A percentile compares a stretch with the other conserved stretches of the same genome.
Conservation (phyloP, 1,140 invertebrate species). For the Panulirus ornatus region DNA sequence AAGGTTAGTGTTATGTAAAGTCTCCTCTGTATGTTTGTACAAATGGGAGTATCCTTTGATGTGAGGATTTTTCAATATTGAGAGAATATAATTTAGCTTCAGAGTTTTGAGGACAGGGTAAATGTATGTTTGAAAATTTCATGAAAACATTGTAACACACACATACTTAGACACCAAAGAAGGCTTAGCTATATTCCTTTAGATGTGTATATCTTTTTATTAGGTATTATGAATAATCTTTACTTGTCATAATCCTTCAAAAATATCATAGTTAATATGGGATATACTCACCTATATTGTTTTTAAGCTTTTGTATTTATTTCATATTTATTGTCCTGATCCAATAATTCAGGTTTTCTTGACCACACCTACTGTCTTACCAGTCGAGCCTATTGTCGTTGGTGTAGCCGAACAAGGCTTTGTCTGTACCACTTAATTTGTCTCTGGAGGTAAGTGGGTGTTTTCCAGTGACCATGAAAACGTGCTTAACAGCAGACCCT, state of each 20-base stretch:
- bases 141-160: not conserved
- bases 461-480: constrained; percentile 61
- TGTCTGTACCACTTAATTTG: constrained; percentile 65
- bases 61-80: no score
- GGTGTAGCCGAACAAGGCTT: constrained; percentile 69
- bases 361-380: constrained; percentile 68
- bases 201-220: not conserved
- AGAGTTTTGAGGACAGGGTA: not conserved
- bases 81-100: not conserved
- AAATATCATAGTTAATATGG: constrained; percentile 24
- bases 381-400: constrained; percentile 71
- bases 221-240: not conserved
- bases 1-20: constrained; percentile 3
- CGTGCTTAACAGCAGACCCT: constrained; percentile 43
- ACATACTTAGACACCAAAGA: not conserved
- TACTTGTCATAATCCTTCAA: not conserved
- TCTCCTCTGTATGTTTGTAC: not conserved
- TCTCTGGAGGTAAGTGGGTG: constrained; percentile 69
- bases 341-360: constrained; percentile 73
- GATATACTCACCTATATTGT: constrained; percentile 51
- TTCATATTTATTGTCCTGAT: constrained; percentile 71
- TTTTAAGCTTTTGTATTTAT: constrained; percentile 72
- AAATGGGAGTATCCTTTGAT: not conserved
- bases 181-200: not conserved
- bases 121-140: not conserved